Conservation (phyloP, 1,140 invertebrate genomes). For the Euwallacea fornicatus region DNA sequence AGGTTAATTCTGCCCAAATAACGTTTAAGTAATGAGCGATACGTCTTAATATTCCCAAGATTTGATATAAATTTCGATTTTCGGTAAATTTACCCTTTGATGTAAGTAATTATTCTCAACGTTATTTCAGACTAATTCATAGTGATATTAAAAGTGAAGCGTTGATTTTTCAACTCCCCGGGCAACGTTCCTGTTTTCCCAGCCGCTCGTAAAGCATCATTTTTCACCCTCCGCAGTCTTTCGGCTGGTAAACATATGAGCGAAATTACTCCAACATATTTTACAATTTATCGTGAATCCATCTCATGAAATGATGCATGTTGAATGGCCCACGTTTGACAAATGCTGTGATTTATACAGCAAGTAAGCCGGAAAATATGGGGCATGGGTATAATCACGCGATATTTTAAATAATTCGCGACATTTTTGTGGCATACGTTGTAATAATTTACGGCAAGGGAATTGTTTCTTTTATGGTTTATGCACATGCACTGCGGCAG, state of each 20-base stretch:
- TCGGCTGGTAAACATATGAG: conserved; percentile 18
- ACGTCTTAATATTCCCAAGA: not conserved
- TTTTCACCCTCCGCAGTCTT: conserved; percentile 18
- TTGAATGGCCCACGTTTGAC: conserved; percentile 22
- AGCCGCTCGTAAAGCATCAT: conserved; percentile 10
- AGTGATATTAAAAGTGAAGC: too few relatives aligned
- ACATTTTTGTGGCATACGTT: conserved; percentile 6
- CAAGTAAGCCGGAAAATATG: conserved; percentile 18
- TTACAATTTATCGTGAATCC: conserved; percentile 22
- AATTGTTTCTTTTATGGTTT: conserved; percentile 1
- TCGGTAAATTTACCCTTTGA: too few relatives aligned
- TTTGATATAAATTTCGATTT: too few relatives aligned
- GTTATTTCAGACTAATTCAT: too few relatives aligned
- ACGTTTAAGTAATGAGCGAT: not conserved
- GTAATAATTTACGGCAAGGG: not conserved
- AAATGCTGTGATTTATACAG: conserved; percentile 21
- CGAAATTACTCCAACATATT: conserved; percentile 24
- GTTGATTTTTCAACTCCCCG: too few relatives aligned
- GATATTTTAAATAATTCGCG: conserved; percentile 2
- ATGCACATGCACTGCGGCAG: not conserved
- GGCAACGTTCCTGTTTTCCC: not conserved
- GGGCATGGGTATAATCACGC: conserved; percentile 13
- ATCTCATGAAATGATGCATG: conserved; percentile 25
- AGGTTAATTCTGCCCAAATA: not conserved
- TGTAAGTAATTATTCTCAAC: too few relatives aligned